Base-by-base conservation (phyloP, 1,140 invertebrate genomes). In the Phenacoccus solenopsis region DNA sequence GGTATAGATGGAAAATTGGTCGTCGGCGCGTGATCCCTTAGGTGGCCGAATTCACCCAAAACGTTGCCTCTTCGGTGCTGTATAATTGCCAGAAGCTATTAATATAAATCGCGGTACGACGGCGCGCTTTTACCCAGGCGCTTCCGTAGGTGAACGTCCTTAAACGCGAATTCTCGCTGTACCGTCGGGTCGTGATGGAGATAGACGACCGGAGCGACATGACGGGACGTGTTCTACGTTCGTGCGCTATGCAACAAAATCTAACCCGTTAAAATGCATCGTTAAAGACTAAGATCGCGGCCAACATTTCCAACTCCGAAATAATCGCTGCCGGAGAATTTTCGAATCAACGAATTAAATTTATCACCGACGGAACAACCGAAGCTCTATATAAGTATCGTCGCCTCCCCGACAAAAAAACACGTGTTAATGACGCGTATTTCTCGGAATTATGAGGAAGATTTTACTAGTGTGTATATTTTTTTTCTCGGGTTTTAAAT, bases 21-120 rank as follows among this genome's bases (percentile, higher is more conserved):
- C 38, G 3, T 49, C 38, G 16, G n/a, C n/a, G n/a, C n/a, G n/a
- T n/a, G 38, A n/a, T 49, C 38, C 38, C 38, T 49, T 49, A 5
- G 30, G 13, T 7, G 5, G 38, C 5, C 13, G 38, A n/a, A 5
- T 49, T 49, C 38, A 49, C 38, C 38, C 38, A 49, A 49, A 49
- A 49, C 38, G 38, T 49, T 49, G 38, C 38, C 38, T 49, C 38
- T 49, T 49, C 13, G n/a, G n/a, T n/a, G 38, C 38, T 49, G 38
- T 49, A 49, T 49, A 49, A 49, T 49, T 49, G 38, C 38, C 38
- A 49, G 38, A 49, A 49, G 38, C 38, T 49, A 49, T 49, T 49
- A 49, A 49, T 49, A 49, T 49, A 49, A 49, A 49, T 49, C 38
- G 38, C 38, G 38, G 38, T n/a, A n/a, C n/a, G 38, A 49, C 38